Conservation (phyloP, 2,888 invertebrate species). For the Tetragonisca angustula region DNA sequence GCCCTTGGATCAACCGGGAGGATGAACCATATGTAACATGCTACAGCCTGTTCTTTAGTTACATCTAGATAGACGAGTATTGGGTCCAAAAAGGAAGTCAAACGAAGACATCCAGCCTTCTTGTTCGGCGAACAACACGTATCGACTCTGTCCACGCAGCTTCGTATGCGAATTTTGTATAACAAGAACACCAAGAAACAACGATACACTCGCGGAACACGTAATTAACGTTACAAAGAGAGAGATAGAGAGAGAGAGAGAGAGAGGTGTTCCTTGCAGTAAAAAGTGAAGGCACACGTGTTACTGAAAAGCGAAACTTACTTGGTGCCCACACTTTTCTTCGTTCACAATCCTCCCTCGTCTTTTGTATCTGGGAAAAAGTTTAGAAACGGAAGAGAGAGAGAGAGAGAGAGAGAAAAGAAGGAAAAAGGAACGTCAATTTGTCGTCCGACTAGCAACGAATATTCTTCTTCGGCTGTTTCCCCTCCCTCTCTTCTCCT, state of each 20-base stretch:
- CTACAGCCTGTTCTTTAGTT: slow-evolving; percentile 14
- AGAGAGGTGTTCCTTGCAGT: neutral
- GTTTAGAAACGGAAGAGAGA: neutral
- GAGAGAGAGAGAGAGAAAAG: neutral
- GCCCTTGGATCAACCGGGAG: slow-evolving; percentile 56
- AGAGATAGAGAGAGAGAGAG: no score
- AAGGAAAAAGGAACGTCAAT: slow-evolving; percentile 6
- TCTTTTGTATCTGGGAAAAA: slow-evolving; percentile 41
- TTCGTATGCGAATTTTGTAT: slow-evolving; percentile 41
- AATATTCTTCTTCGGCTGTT: slow-evolving; percentile 40
- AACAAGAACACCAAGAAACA: slow-evolving; percentile 25
- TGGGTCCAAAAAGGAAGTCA: slow-evolving; percentile 56
- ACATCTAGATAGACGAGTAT: slow-evolving; percentile 50
- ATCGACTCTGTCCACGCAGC: slow-evolving; percentile 39
- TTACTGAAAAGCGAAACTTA: slow-evolving; percentile 16
- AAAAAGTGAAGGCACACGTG: neutral
- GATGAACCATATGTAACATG: slow-evolving; percentile 28
- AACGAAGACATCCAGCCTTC: slow-evolving; percentile 31
- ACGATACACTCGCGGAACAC: slow-evolving; percentile 22
- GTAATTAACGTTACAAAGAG: no score
- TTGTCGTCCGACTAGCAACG: slow-evolving; percentile 60
- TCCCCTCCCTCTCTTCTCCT: neutral
- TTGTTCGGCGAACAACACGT: neutral
- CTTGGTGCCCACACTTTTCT: slow-evolving; percentile 11
- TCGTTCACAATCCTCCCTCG: slow-evolving; percentile 16